Evolutionary conservation across 1,140 invertebrate species (phyloP), one percentile per base, ranked within the genome.

Genomic region (Conus betulinus): DNA sequence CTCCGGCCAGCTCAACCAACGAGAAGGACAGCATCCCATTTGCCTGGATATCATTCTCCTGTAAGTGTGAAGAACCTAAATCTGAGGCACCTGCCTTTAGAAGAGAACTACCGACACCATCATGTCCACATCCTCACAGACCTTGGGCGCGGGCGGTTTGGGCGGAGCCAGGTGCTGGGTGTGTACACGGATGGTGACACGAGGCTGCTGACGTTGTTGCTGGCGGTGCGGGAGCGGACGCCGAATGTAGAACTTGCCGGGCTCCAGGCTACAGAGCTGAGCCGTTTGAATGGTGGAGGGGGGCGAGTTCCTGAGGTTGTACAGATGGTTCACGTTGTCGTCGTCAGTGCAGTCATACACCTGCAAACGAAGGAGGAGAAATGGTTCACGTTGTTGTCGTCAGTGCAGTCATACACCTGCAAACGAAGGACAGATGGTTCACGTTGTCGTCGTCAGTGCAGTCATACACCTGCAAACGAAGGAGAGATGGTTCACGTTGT

Each of bases 231-330:
- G 5, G 79, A 81, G 27, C 79, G 27, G 13, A 81, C 39, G 51
- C 10, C 79, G 39, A 81, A 81, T 55, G 79, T 81, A 81, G 79
- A 17, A 81, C 52, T 6, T 53, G 51, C 79, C 79, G 11, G 79
- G 51, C 5, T 81, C 17, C 8, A 81, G 79, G 51, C 20, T 51
- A 17, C 79, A 81, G 3, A 81, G 39, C 20, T 81, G 0, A 23
- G 23, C 51, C 51, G 0, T 27, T 51, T 13, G 39, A 3, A 0
- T 23, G 39, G 3, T 8, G 17, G 10, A 5, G 15, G 79, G 79
- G 5, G 79, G 79, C 27, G 79, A 53, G 39, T 10, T 81, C 39
- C 3, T 52, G 51, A 13, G 79, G 8, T 11, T 20, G 51, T 5
- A 51, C 39, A 81, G 79, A 10, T 23, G 17, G 79, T 81, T 81